Evolutionary conservation across 2,797 vertebrate genomes (phyloP).

Genomic region (Bryconaethiops microstoma): DNA sequence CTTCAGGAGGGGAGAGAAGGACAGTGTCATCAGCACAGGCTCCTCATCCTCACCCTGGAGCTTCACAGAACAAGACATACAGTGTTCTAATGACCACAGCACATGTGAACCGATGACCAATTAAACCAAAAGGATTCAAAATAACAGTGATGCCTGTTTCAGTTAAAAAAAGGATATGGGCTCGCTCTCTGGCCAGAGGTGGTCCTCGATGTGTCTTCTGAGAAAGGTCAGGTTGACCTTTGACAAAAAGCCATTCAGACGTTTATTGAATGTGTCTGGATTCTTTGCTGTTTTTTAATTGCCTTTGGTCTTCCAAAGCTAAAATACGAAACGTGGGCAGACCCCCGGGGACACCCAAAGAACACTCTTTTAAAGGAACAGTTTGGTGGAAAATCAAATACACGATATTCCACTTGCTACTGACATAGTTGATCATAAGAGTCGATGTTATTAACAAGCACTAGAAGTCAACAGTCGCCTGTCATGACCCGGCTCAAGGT

Average conservation of each 20-base stretch:
- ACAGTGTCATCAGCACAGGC: background rate
- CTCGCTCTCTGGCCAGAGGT: background rate
- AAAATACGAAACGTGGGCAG: background rate
- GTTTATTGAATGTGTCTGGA: background rate
- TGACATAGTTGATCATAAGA: too few relatives aligned
- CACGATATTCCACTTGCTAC: too few relatives aligned
- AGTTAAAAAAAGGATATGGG: background rate
- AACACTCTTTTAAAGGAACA: background rate
- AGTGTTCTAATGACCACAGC: background rate
- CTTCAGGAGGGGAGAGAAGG: background rate
- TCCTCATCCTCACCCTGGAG: background rate
- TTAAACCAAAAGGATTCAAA: background rate
- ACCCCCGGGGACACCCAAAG: background rate
- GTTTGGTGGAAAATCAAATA: too few relatives aligned
- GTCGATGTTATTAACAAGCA: too few relatives aligned
- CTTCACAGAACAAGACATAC: background rate
- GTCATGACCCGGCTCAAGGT: too few relatives aligned
- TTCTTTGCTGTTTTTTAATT: background rate
- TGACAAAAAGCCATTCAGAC: slow-evolving; percentile 14
- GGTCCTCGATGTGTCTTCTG: background rate
- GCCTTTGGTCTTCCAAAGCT: background rate
- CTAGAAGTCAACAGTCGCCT: too few relatives aligned
- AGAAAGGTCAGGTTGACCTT: slow-evolving; percentile 41
- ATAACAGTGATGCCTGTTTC: background rate
- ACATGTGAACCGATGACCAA: background rate